Evolutionary conservation across 1,140 invertebrate genomes (phyloP).

Genomic region (Cherax quadricarinatus): DNA sequence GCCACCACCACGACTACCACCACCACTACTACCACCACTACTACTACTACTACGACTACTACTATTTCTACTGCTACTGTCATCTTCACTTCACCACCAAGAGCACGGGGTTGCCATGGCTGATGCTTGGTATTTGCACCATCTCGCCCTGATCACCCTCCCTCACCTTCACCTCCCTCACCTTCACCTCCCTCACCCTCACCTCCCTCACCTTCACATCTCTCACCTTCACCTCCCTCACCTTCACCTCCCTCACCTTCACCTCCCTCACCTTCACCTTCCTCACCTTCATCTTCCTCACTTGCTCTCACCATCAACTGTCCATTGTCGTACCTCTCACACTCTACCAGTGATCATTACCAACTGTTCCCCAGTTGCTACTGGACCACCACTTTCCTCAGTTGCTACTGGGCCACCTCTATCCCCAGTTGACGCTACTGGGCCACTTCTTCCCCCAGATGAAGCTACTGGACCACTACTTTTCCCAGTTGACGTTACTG

Average conservation of each 20-base stretch:
- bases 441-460: not conserved
- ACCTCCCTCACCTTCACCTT: too few relatives aligned
- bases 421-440: not conserved
- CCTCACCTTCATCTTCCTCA: too few relatives aligned
- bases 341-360: too few relatives aligned
- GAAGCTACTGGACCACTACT: too few relatives aligned
- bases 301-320: not conserved
- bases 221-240: too few relatives aligned
- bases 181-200: too few relatives aligned
- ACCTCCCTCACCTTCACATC: too few relatives aligned
- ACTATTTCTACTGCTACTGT: not conserved
- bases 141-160: not conserved
- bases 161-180: not conserved
- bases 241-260: too few relatives aligned
- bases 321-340: not conserved
- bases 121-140: not conserved
- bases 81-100: not conserved
- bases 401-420: too few relatives aligned
- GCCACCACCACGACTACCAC: constrained; percentile 39
- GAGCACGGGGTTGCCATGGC: not conserved
- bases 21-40: constrained; percentile 9
- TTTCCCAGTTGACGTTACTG: too few relatives aligned
- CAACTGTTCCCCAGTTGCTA: too few relatives aligned
- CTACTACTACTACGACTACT: constrained; percentile 15
- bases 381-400: not conserved